Base-by-base conservation (phyloP, 2,797 vertebrate species). In the Hydrocynus forskahlii region DNA sequence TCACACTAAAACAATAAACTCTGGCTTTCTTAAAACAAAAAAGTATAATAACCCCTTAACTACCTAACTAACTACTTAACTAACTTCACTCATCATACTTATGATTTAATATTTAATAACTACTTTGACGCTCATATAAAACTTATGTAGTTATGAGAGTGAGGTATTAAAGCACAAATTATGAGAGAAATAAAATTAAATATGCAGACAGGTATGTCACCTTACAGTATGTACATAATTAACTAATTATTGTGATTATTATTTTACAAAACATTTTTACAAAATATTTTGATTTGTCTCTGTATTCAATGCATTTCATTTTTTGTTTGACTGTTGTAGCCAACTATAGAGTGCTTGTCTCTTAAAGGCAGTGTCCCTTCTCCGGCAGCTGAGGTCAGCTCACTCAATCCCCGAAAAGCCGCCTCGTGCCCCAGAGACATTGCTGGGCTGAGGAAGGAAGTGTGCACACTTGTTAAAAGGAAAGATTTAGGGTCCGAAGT, bases 401-500 rank as follows among this genome's bases (percentile, higher is more conserved):
- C 29, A 14, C 76, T 75, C 52, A 38, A 63, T 79, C 64, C 54
- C 81, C 84, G 80, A 89, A 91, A 83, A 86, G 75, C 91, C 84
- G 82, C 43, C 64, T 82, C 75, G 85, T 68, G 80, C 86, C 90
- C 88, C 89, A 76, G 85, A 90, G 88, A 90, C 89, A 16, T 7
- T 35, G 79, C 69, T 69, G 91, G 86, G 88, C 85, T n/a, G 89
- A 91, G 93, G 92, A 95, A 93, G 93, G 92, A 96, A 95, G 93
- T 84, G 86, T 84, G 87, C 89, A 87, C 82, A 94, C 89, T 94
- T 94, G 94, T 95, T 96, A 94, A 95, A 96, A 94, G 92, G 91
- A 91, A 94, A 95, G 93, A 95, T 95, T 96, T 94, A 93, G 92
- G 91, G 89, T 91, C 78, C 74, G 86, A 88, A 74, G 85, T 93